Evolutionary conservation across 1,140 invertebrate species (phyloP).

Genomic region (Arion vulgaris): DNA sequence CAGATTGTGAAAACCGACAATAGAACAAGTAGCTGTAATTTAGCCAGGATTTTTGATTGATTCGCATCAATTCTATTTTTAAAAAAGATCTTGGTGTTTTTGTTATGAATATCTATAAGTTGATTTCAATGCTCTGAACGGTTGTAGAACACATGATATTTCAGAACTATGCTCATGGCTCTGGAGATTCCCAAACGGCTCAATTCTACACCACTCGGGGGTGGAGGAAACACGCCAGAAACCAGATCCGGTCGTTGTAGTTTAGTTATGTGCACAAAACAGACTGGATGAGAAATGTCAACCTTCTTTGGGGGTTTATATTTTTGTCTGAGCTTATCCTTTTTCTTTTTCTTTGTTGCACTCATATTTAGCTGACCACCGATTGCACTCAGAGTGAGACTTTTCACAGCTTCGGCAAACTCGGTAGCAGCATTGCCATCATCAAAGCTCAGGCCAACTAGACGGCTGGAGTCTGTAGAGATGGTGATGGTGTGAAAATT

Average conservation of each 20-base stretch:
- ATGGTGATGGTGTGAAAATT: constrained; percentile 89
- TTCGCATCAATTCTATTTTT: too few species aligned
- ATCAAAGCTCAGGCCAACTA: constrained; percentile 85
- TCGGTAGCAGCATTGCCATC: constrained; percentile 81
- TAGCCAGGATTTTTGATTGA: too few species aligned
- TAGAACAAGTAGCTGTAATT: too few species aligned
- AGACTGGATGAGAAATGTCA: constrained; percentile 89
- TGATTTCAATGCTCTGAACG: constrained; percentile 28
- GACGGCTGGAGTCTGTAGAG: constrained; percentile 78
- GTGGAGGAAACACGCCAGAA: constrained; percentile 27
- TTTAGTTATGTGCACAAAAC: constrained; percentile 88
- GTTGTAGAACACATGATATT: constrained; percentile 40
- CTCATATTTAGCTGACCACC: constrained; percentile 83
- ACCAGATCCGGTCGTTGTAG: constrained; percentile 77
- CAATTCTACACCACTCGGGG: constrained; percentile 36
- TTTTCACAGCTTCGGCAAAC: constrained; percentile 80
- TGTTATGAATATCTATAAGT: too few species aligned
- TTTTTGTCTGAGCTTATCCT: constrained; percentile 61
- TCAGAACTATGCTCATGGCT: constrained; percentile 46
- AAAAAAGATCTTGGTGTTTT: too few species aligned
- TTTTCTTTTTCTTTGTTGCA: constrained; percentile 69
- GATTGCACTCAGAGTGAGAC: constrained; percentile 83
- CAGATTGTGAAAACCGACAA: too few species aligned
- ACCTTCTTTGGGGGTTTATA: constrained; percentile 81
- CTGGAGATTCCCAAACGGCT: constrained; percentile 9